A percentile compares a stretch with the other conserved stretches of the same genome.
phyloP scores from a whole-genome alignment of 2,888 invertebrate genomes.

The Aethes cnicana region DNA sequence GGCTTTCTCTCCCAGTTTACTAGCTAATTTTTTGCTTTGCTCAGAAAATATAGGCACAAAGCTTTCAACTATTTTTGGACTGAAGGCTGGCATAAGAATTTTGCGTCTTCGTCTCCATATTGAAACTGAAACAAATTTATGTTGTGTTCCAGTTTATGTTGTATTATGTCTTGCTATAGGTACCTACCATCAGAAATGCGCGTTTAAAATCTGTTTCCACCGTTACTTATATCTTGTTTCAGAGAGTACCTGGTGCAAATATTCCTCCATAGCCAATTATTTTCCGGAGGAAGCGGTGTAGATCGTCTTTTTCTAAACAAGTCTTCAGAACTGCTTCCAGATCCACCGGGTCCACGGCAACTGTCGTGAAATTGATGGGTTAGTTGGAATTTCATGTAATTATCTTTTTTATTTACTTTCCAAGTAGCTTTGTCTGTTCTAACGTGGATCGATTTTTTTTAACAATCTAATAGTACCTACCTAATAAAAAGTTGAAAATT shows the following conservation, averaged over 20 bases:
- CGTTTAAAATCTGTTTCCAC: no score
- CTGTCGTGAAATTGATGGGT: slow-evolving; percentile 44
- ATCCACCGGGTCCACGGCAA: slow-evolving; percentile 59
- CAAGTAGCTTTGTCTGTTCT: no score
- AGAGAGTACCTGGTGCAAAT: slow-evolving; percentile 59
- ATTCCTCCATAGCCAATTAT: slow-evolving; percentile 61
- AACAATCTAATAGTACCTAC: no score
- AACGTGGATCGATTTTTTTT: no score
- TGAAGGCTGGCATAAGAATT: slow-evolving; percentile 85
- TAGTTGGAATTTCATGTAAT: not conserved
- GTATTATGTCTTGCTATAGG: no score
- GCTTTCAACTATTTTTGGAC: slow-evolving; percentile 85
- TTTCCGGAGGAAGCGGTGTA: slow-evolving; percentile 58
- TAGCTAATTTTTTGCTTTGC: slow-evolving; percentile 76
- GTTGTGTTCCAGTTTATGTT: no score
- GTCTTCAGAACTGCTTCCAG: slow-evolving; percentile 63
- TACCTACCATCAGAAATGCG: no score
- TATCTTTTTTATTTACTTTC: no score
- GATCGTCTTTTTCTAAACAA: slow-evolving; percentile 67
- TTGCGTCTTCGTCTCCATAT: slow-evolving; percentile 85
- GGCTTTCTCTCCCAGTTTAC: slow-evolving; percentile 52
- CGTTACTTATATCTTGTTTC: no score
- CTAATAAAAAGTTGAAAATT: no score
- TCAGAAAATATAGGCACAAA: slow-evolving; percentile 85
- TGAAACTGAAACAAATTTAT: slow-evolving; percentile 48